Conservation (phyloP, 1,140 invertebrate genomes). For the Lordiphosa collinella region DNA sequence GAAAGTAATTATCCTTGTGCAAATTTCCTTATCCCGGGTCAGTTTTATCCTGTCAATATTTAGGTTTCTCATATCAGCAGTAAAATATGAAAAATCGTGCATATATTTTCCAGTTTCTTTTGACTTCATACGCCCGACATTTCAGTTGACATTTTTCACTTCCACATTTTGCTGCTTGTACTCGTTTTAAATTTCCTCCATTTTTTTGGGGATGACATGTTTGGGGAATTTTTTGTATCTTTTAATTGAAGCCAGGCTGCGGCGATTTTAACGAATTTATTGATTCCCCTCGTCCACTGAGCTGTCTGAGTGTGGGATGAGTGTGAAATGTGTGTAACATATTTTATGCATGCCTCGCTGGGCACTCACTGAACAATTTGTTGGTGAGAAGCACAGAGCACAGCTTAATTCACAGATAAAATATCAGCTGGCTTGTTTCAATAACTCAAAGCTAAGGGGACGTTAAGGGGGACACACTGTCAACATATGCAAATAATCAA, state of each 20-base stretch:
- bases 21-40: too few species aligned
- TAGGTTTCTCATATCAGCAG: too few species aligned
- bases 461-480: background rate
- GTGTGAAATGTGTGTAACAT: conserved; percentile 37
- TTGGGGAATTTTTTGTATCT: conserved; percentile 15
- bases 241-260: conserved; percentile 34
- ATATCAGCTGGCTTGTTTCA: background rate
- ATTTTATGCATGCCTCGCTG: conserved; percentile 57
- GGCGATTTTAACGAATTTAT: conserved; percentile 47
- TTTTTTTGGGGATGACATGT: conserved; percentile 18
- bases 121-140: conserved; percentile 21
- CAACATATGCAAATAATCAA: conserved; percentile 27
- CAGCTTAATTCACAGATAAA: conserved; percentile 3
- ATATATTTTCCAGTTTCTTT: background rate
- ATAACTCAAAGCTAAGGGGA: background rate
- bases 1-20: too few species aligned
- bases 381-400: background rate
- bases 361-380: conserved; percentile 41
- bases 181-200: conserved; percentile 19
- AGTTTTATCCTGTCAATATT: background rate
- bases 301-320: conserved; percentile 8
- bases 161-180: conserved; percentile 2
- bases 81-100: conserved; percentile 1
- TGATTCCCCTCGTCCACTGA: background rate
- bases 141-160: conserved; percentile 22